A percentile compares a stretch with the other conserved stretches of the same genome.
Evolutionary conservation across 2,888 invertebrate genomes (phyloP).

Genomic region (Criorhina ranunculi): DNA sequence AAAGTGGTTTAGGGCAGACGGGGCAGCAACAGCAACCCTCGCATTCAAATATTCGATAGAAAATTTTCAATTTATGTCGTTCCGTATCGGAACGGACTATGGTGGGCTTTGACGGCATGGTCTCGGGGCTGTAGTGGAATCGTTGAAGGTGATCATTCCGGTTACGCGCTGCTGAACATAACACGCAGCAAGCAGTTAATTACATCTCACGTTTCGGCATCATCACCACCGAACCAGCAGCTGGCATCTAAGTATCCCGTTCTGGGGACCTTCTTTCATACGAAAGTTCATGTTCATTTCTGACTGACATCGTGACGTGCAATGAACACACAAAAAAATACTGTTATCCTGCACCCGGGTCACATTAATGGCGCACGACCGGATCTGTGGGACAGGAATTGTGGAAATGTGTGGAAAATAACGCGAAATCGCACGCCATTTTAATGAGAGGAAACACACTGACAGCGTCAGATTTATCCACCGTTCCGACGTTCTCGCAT

Average conservation of each 20-base stretch:
- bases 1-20: slow-evolving; percentile 48
- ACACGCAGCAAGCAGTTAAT: slow-evolving; percentile 77
- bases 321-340: slow-evolving; percentile 6
- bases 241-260: slow-evolving; percentile 45
- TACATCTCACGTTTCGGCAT: slow-evolving; percentile 72
- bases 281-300: slow-evolving; percentile 8
- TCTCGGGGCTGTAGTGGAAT: slow-evolving; percentile 36
- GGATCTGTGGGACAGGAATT: slow-evolving; percentile 15
- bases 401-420: slow-evolving; percentile 23
- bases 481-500: slow-evolving; percentile 10
- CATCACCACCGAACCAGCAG: slow-evolving; percentile 51
- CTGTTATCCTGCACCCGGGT: slow-evolving; percentile 5
- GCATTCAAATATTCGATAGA: slow-evolving; percentile 62
- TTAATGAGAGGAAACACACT: slow-evolving; percentile 48
- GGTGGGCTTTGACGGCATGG: slow-evolving; percentile 8
- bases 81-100: slow-evolving; percentile 59
- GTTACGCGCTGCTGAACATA: slow-evolving; percentile 77
- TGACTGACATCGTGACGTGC: slow-evolving; percentile 16
- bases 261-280: slow-evolving; percentile 20
- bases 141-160: slow-evolving; percentile 73
- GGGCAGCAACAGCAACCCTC: not conserved
- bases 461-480: slow-evolving; percentile 38
- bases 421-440: slow-evolving; percentile 40
- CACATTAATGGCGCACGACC: slow-evolving; percentile 43
- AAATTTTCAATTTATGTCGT: slow-evolving; percentile 72